A percentile compares a stretch with the other conserved stretches of the same genome.
These are phyloP conservation scores for Drosophila borealis DNA, from an alignment of 2,888 invertebrate species.

Conservation along the genomic window DNA sequence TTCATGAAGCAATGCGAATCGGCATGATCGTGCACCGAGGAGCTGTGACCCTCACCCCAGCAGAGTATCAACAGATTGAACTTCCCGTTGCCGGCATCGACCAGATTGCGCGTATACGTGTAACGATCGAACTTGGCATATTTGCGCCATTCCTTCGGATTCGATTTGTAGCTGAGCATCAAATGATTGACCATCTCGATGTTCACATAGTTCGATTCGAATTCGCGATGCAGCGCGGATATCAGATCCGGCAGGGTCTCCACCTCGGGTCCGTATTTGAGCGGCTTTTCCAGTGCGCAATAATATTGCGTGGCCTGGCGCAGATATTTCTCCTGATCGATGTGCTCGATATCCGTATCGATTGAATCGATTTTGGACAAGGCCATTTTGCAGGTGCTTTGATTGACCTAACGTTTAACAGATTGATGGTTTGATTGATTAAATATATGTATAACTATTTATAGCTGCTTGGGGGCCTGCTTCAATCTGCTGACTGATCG, in stretches of 20 bases:
- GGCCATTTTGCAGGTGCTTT: constrained; percentile 80
- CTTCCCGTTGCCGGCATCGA: constrained; percentile 97
- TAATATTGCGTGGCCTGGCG: constrained; percentile 83
- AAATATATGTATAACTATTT: constrained; percentile 1
- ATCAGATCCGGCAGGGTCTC: constrained; percentile 88
- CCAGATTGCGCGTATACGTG: constrained; percentile 97
- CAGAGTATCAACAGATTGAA: constrained; percentile 99
- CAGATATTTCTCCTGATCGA: constrained; percentile 82
- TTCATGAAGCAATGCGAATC: constrained; percentile 99
- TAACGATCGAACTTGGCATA: constrained; percentile 96
- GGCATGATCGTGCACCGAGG: constrained; percentile 98
- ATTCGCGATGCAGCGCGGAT: constrained; percentile 90
- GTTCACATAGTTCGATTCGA: constrained; percentile 92
- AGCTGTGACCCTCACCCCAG: constrained; percentile 98
- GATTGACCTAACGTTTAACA: constrained; percentile 73
- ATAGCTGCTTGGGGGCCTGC: not conserved
- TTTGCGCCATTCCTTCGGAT: constrained; percentile 95
- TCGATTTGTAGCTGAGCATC: constrained; percentile 92
- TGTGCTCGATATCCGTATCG: constrained; percentile 76
- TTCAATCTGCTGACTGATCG: constrained; percentile 1
- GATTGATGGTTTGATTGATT: not conserved
- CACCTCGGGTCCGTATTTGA: constrained; percentile 84
- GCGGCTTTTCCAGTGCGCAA: constrained; percentile 83
- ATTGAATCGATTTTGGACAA: constrained; percentile 71
- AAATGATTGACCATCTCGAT: constrained; percentile 95